A percentile compares a stretch with the other conserved stretches of the same genome.
phyloP scores from a whole-genome alignment of 2,888 invertebrate species.

The Agriopis marginaria region DNA sequence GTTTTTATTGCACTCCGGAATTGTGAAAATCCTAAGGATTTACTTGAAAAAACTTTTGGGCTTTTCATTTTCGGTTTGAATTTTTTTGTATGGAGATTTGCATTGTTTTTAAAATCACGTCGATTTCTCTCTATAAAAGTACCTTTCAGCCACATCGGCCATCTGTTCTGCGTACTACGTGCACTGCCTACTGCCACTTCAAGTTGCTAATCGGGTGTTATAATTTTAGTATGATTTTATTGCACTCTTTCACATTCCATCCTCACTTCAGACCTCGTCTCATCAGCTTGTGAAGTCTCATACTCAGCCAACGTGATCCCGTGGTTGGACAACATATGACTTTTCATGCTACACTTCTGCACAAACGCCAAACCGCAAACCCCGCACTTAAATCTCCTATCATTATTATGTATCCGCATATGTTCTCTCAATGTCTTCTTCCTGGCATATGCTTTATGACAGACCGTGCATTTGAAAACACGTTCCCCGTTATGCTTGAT shows the following conservation, averaged over 20 bases:
- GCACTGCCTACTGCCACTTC: too few relatives aligned
- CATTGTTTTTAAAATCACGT: too few relatives aligned
- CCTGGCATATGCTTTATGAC: constrained; percentile 73
- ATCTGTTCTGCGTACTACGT: too few relatives aligned
- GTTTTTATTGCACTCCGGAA: too few relatives aligned
- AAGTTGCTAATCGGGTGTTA: too few relatives aligned
- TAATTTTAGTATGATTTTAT: neutral
- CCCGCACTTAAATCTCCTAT: constrained; percentile 74
- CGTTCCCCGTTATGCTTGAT: constrained; percentile 75
- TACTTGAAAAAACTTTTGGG: too few relatives aligned
- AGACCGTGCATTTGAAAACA: constrained; percentile 72
- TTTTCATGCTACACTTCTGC: constrained; percentile 77
- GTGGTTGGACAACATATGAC: constrained; percentile 78
- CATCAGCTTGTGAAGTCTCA: constrained; percentile 51
- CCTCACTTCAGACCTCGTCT: constrained; percentile 4
- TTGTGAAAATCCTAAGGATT: too few relatives aligned
- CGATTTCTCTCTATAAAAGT: too few relatives aligned
- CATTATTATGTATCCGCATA: constrained; percentile 80
- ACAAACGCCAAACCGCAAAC: constrained; percentile 73
- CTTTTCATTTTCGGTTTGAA: too few relatives aligned
- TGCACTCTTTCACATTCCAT: neutral
- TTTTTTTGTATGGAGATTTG: too few relatives aligned
- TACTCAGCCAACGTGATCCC: constrained; percentile 70
- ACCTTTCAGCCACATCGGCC: too few relatives aligned
- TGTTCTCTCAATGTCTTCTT: constrained; percentile 77